phyloP scores from a whole-genome alignment of 2,888 invertebrate genomes.

The Polylopha cassiicola region DNA sequence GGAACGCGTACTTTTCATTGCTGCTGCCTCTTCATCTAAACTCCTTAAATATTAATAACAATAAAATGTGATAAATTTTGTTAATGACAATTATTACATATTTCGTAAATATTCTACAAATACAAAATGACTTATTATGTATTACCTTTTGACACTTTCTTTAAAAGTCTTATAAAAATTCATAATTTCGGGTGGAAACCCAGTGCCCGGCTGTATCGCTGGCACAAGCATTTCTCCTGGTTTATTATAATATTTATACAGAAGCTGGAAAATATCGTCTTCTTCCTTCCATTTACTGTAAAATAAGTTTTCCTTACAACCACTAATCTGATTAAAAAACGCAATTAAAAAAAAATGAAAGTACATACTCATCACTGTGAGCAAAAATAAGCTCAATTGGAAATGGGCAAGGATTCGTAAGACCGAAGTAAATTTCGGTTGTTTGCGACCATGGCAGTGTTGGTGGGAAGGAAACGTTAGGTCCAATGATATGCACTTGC shows the following conservation, averaged over 20 bases:
- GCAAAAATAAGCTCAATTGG: constrained; percentile 83
- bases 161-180: constrained; percentile 48
- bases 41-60: constrained; percentile 34
- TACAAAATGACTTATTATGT: constrained; percentile 2
- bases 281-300: constrained; percentile 61
- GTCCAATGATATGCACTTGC: constrained; percentile 67
- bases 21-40: constrained; percentile 43
- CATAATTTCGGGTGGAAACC: constrained; percentile 46
- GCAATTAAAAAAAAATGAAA: constrained; percentile 3
- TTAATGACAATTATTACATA: neutral
- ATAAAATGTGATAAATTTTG: constrained; percentile 1
- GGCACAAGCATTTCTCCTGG: constrained; percentile 66
- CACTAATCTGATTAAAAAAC: neutral
- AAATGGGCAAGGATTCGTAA: constrained; percentile 80
- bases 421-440: constrained; percentile 75
- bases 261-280: constrained; percentile 55
- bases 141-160: constrained; percentile 49
- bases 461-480: constrained; percentile 77
- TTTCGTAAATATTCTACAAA: neutral
- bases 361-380: constrained; percentile 80
- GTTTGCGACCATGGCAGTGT: constrained; percentile 79
- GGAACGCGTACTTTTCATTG: constrained; percentile 33
- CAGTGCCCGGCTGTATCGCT: constrained; percentile 49
- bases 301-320: constrained; percentile 5
- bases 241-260: constrained; percentile 61